Conservation (phyloP, 1,140 invertebrate species). For the Augochlora pura region DNA sequence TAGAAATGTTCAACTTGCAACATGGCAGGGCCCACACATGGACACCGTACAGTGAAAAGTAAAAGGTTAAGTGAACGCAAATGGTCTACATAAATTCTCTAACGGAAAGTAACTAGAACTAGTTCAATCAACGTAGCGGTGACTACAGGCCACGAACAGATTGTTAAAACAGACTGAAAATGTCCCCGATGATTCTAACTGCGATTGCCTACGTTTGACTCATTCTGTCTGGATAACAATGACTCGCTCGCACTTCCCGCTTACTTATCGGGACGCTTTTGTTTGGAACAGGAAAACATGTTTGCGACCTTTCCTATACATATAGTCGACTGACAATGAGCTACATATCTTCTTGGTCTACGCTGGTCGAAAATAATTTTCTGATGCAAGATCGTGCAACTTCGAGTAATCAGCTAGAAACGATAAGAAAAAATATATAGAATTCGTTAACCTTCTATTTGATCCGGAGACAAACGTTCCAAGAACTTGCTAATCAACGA, state of each 20-base stretch:
- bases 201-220: slow-evolving; percentile 32
- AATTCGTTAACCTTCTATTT: no score
- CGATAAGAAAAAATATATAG: neutral
- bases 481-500: neutral
- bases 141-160: no score
- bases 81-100: slow-evolving; percentile 3
- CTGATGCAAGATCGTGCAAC: neutral
- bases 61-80: slow-evolving; percentile 21
- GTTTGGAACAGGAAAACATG: neutral
- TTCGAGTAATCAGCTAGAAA: neutral
- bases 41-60: slow-evolving; percentile 8
- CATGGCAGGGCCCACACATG: neutral
- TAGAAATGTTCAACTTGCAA: neutral
- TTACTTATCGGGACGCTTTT: slow-evolving; percentile 64
- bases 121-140: neutral
- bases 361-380: neutral
- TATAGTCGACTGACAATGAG: neutral
- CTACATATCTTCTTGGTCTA: neutral
- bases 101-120: slow-evolving; percentile 39
- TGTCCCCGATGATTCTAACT: neutral
- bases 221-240: slow-evolving; percentile 54
- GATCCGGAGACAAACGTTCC: neutral
- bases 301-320: neutral
- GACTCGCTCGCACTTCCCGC: slow-evolving; percentile 64
- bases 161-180: no score